Percentiles rank a stretch among this genome's conserved stretches.
phyloP scores from a whole-genome alignment of 2,888 invertebrate species.

The Nomada flava region DNA sequence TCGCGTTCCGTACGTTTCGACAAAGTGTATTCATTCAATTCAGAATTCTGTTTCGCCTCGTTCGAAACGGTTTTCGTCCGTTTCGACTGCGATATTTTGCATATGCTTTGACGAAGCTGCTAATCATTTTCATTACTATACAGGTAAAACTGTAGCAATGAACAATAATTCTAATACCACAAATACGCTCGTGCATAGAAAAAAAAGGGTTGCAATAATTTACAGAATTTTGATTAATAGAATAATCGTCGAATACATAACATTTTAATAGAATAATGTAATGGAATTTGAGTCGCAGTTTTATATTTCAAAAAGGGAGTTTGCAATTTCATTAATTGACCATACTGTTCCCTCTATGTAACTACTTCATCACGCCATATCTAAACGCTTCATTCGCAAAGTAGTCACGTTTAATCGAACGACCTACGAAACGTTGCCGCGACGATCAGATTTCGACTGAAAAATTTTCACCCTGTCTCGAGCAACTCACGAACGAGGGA shows the following conservation, averaged over 20 bases:
- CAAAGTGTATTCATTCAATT: conserved; percentile 18
- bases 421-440: conserved; percentile 41
- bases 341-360: no score
- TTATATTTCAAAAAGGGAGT: not conserved
- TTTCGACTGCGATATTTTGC: not conserved
- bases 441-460: conserved; percentile 17
- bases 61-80: conserved; percentile 1
- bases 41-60: not conserved
- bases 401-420: conserved; percentile 36
- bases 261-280: no score
- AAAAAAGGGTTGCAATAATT: no score
- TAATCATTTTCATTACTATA: no score
- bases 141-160: no score
- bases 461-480: conserved; percentile 51
- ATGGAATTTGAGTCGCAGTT: not conserved
- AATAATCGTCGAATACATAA: no score
- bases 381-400: not conserved
- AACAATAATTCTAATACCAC: no score
- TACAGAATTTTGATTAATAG: no score
- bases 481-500: conserved; percentile 32
- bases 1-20: conserved; percentile 1
- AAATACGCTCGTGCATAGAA: no score
- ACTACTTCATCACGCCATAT: not conserved
- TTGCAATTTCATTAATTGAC: not conserved
- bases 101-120: not conserved